Evolutionary conservation across 1,140 invertebrate genomes (phyloP).

Genomic region (Drosophila auraria): DNA sequence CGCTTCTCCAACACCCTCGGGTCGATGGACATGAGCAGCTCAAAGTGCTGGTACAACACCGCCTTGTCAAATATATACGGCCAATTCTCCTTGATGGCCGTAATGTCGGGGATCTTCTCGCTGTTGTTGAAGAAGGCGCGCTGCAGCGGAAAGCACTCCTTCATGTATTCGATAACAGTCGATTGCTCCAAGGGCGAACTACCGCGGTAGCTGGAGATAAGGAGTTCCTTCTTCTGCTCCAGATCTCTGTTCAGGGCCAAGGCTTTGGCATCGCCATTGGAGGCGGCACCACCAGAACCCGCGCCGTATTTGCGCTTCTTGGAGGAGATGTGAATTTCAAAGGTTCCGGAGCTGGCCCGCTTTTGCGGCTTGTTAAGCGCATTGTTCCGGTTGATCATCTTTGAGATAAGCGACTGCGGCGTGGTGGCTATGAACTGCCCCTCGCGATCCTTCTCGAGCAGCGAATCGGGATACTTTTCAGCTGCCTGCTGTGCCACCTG

Average conservation of each 20-base stretch:
- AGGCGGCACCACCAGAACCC: not conserved
- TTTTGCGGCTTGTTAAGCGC: conserved; percentile 67
- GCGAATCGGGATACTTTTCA: conserved; percentile 70
- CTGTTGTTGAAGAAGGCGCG: conserved; percentile 74
- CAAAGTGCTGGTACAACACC: conserved; percentile 70
- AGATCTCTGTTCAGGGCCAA: conserved; percentile 52
- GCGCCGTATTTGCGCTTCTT: conserved; percentile 67
- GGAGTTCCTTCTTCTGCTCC: conserved; percentile 65
- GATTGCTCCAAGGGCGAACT: conserved; percentile 48
- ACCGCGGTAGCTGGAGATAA: conserved; percentile 64
- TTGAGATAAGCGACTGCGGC: conserved; percentile 70
- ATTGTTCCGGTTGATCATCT: conserved; percentile 77
- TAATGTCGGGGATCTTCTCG: conserved; percentile 73
- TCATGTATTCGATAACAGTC: conserved; percentile 67
- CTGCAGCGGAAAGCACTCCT: conserved; percentile 74
- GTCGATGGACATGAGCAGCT: conserved; percentile 77
- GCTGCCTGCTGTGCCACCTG: conserved; percentile 73
- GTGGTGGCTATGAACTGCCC: conserved; percentile 75
- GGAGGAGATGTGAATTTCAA: conserved; percentile 57
- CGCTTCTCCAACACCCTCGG: conserved; percentile 60
- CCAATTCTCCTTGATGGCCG: conserved; percentile 74
- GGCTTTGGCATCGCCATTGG: conserved; percentile 64
- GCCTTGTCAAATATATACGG: conserved; percentile 73
- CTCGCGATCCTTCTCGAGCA: conserved; percentile 73
- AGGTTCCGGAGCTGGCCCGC: conserved; percentile 54